Evolutionary conservation across 1,140 invertebrate genomes (phyloP).

Genomic region (Tetramorium alpestre): DNA sequence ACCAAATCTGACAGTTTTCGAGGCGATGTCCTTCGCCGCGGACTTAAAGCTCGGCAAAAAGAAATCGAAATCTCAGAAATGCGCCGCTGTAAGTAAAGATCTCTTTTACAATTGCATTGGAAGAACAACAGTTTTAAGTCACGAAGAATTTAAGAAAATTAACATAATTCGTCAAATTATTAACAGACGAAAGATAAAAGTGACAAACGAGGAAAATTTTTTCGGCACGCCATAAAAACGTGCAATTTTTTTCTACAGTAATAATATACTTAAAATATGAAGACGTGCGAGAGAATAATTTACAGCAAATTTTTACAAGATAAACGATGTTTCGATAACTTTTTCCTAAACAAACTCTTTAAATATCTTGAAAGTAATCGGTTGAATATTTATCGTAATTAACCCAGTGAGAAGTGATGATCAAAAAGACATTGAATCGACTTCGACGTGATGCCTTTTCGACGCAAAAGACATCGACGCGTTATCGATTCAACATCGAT

Average conservation of each 20-base stretch:
- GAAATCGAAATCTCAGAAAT: slow-evolving; percentile 88
- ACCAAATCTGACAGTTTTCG: slow-evolving; percentile 93
- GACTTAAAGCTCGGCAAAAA: slow-evolving; percentile 93
- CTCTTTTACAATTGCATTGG: not conserved
- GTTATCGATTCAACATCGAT: too few species aligned
- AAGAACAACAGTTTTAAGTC: not conserved
- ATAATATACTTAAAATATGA: not conserved
- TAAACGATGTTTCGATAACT: too few species aligned
- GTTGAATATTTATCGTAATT: too few species aligned
- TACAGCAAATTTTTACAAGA: too few species aligned
- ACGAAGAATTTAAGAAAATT: not conserved
- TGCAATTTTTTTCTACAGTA: not conserved
- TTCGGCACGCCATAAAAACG: not conserved
- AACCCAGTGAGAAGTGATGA: too few species aligned
- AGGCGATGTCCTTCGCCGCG: slow-evolving; percentile 94
- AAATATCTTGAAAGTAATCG: too few species aligned
- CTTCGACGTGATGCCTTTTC: too few species aligned
- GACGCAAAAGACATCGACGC: too few species aligned
- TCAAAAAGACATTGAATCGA: too few species aligned
- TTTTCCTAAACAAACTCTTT: too few species aligned
- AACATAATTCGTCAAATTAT: not conserved
- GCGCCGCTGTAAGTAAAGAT: slow-evolving; percentile 88
- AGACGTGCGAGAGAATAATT: not conserved
- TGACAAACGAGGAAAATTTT: not conserved
- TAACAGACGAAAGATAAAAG: not conserved